These are phyloP conservation scores for Lagorchestes hirsutus DNA, from an alignment of 2,797 vertebrate genomes.

Conservation along the genomic window DNA sequence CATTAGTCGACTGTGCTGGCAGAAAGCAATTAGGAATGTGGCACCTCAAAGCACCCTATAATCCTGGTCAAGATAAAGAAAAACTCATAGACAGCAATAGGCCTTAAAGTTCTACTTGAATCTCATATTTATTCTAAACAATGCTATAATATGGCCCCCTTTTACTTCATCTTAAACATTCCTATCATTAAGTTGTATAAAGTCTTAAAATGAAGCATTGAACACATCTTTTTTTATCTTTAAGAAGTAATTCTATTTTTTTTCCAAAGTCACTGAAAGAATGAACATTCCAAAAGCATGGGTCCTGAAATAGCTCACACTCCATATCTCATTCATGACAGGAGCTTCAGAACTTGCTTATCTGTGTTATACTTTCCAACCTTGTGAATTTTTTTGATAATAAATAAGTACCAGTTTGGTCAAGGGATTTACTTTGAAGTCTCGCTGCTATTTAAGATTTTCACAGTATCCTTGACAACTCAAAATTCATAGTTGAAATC, in stretches of 20 bases:
- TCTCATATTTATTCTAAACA: not conserved
- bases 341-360: constrained; percentile 28
- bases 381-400: constrained; percentile 39
- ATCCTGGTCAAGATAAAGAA: not conserved
- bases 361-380: constrained; percentile 6
- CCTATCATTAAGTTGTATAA: constrained; percentile 11
- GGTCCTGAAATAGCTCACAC: not conserved
- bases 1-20: not conserved
- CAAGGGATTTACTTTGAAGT: constrained; percentile 64
- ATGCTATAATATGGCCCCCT: not conserved
- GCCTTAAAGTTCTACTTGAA: not conserved
- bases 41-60: not conserved
- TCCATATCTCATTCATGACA: constrained; percentile 14
- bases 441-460: constrained; percentile 55
- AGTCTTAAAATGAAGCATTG: constrained; percentile 22
- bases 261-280: constrained; percentile 28
- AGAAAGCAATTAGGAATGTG: constrained; percentile 32
- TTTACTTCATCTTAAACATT: not conserved
- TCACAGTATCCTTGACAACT: constrained; percentile 60
- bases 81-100: not conserved
- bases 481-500: constrained; percentile 17
- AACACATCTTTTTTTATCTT: not conserved
- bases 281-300: constrained; percentile 47
- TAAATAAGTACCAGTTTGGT: constrained; percentile 52
- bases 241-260: not conserved